Evolutionary conservation across 2,113 vertebrate genomes (phyloP).

Genomic region (Passer domesticus): DNA sequence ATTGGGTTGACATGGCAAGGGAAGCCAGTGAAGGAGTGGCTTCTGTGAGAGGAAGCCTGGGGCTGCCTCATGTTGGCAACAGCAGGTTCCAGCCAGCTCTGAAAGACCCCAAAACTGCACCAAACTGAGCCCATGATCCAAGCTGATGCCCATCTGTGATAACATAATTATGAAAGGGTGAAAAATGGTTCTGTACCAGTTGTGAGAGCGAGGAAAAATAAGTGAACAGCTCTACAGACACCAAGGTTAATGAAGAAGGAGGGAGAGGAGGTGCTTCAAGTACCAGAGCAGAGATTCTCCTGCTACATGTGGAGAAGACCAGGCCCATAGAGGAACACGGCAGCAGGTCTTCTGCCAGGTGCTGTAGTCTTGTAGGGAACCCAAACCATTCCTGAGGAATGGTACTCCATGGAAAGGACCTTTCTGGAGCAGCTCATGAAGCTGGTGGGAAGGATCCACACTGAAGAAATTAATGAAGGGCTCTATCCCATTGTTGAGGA

Average conservation of each 20-base stretch:
- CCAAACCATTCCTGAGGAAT: neutral
- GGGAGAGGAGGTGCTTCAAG: neutral
- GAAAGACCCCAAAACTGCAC: neutral
- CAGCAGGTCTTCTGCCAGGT: neutral
- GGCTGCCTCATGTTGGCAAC: neutral
- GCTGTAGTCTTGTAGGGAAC: accelerated
- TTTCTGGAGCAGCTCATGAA: neutral
- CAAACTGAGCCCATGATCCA: neutral
- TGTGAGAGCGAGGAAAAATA: neutral
- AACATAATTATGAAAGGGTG: neutral
- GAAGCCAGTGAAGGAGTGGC: neutral
- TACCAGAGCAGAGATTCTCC: neutral
- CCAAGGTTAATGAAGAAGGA: neutral
- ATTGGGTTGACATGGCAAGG: neutral
- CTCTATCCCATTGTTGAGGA: neutral
- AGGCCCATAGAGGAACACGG: neutral
- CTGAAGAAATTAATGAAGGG: neutral
- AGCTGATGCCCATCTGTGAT: neutral
- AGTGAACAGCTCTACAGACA: neutral
- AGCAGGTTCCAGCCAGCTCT: neutral
- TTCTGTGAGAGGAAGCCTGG: neutral
- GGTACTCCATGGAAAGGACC: neutral
- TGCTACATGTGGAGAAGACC: neutral
- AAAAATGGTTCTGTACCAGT: neutral
- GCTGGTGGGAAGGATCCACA: accelerated